Percentiles rank a stretch among this genome's conserved stretches.
phyloP scores from a whole-genome alignment of 2,113 vertebrate species.

The Lamprotornis superbus region DNA sequence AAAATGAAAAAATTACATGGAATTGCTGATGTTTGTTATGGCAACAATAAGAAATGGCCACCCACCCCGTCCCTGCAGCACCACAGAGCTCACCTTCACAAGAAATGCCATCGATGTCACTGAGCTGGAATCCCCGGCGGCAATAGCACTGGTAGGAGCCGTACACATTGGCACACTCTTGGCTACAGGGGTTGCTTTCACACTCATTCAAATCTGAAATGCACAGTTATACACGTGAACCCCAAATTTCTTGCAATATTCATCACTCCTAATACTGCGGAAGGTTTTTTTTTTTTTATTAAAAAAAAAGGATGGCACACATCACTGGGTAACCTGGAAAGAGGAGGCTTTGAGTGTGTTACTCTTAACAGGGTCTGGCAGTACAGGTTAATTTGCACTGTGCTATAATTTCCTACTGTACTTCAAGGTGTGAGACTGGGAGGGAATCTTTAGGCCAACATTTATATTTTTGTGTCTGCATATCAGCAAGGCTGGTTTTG shows the following conservation, averaged over 20 bases:
- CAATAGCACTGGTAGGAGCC: conserved; percentile 99
- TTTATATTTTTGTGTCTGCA: background rate
- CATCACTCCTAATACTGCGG: background rate
- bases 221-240: background rate
- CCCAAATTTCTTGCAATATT: background rate
- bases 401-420: background rate
- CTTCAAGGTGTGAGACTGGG: background rate
- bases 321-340: background rate
- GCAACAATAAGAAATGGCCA: background rate
- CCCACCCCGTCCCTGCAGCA: background rate
- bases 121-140: conserved; percentile 94
- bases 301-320: background rate
- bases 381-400: background rate
- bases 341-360: background rate
- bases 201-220: conserved; percentile 89
- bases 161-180: conserved; percentile 95
- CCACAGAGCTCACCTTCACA: conserved; percentile 84
- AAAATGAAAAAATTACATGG: background rate
- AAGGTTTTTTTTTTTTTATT: background rate
- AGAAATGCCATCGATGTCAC: conserved; percentile 90
- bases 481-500: background rate
- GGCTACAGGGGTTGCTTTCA: conserved; percentile 87
- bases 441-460: background rate
- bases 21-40: rapidly evolving
- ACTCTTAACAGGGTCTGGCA: background rate